Evolutionary conservation across 2,113 vertebrate species (phyloP).

Genomic region (Heptranchias perlo): DNA sequence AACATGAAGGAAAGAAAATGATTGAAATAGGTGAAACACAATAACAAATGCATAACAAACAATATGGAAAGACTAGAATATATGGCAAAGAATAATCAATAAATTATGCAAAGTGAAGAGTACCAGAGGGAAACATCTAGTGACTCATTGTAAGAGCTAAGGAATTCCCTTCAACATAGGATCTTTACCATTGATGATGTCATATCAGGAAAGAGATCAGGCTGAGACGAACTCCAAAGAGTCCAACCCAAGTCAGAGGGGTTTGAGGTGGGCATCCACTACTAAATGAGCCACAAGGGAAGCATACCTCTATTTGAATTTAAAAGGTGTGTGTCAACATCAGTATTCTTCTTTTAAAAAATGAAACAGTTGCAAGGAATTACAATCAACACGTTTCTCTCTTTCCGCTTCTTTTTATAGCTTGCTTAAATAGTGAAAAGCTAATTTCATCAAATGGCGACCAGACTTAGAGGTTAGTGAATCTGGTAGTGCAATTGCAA

Average conservation of each 20-base stretch:
- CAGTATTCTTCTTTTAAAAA: neutral
- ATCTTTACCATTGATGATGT: neutral
- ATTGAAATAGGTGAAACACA: neutral
- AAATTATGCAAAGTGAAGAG: neutral
- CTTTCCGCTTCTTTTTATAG: neutral
- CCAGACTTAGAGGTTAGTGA: neutral
- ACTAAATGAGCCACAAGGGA: neutral
- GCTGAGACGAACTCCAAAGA: neutral
- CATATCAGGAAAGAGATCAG: neutral
- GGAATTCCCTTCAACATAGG: neutral
- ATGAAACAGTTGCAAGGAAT: neutral
- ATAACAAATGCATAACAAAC: neutral
- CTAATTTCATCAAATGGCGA: neutral
- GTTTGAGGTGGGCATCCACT: neutral
- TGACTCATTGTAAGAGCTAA: neutral
- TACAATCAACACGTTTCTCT: neutral
- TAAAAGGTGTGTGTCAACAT: neutral
- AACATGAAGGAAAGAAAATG: constrained; percentile 14
- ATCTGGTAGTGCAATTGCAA: neutral
- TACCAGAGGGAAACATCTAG: neutral
- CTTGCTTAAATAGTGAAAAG: neutral
- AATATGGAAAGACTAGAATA: neutral
- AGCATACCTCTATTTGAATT: neutral
- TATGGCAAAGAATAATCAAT: neutral
- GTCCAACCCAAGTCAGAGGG: neutral